phyloP scores from a whole-genome alignment of 2,888 invertebrate genomes.

The Caenorhabditis wallacei region DNA sequence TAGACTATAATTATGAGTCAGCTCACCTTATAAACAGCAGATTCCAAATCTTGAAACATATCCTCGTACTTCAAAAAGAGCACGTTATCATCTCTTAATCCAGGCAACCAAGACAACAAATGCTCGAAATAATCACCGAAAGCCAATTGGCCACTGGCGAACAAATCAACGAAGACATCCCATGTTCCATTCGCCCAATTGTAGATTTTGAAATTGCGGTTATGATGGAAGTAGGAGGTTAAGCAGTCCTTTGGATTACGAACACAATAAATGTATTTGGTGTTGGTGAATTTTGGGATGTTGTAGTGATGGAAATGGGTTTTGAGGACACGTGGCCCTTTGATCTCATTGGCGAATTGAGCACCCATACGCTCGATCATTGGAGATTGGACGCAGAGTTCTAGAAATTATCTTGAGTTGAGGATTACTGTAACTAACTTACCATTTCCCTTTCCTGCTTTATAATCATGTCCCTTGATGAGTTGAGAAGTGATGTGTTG shows the following conservation, averaged over 20 bases:
- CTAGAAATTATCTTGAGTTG: conserved; percentile 77
- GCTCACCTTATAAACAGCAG: conserved; percentile 69
- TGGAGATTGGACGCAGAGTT: conserved; percentile 79
- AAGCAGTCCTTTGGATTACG: conserved; percentile 83
- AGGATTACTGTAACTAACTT: too few relatives aligned
- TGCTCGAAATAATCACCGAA: conserved; percentile 83
- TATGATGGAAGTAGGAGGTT: conserved; percentile 77
- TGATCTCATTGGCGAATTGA: conserved; percentile 75
- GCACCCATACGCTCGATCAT: conserved; percentile 83
- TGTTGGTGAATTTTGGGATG: conserved; percentile 76
- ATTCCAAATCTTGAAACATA: conserved; percentile 77
- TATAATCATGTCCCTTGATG: conserved; percentile 70
- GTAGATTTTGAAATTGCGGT: conserved; percentile 82
- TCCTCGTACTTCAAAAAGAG: conserved; percentile 81
- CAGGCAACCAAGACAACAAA: conserved; percentile 76
- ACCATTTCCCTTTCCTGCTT: conserved; percentile 72
- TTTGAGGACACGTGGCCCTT: conserved; percentile 80
- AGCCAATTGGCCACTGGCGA: conserved; percentile 76
- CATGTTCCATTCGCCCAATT: conserved; percentile 78
- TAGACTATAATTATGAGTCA: too few relatives aligned
- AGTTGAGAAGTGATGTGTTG: conserved; percentile 82
- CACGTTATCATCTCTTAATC: conserved; percentile 77
- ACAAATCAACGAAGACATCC: conserved; percentile 81
- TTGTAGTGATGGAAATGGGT: conserved; percentile 81
- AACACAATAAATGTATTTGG: conserved; percentile 82